These are phyloP conservation scores for Copsychus sechellarum DNA, from an alignment of 2,113 vertebrate genomes.

Conservation along the genomic window DNA sequence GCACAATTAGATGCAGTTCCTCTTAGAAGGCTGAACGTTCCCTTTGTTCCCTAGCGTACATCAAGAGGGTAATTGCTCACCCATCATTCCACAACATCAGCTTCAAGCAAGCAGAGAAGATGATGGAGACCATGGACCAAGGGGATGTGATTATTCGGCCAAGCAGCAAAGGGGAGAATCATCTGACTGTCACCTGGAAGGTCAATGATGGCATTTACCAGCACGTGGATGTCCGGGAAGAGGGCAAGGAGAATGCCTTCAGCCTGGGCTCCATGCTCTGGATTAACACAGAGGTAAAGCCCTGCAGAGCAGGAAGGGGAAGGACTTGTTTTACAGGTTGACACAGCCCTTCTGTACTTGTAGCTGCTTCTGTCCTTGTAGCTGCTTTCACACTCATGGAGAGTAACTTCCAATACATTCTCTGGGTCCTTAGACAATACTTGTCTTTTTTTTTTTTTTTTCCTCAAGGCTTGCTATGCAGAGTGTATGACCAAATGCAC, in stretches of 20 bases:
- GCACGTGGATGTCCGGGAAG: conserved; percentile 93
- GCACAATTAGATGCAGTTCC: not conserved
- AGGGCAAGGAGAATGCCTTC: conserved; percentile 99
- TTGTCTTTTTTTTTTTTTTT: not conserved
- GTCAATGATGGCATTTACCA: conserved; percentile 95
- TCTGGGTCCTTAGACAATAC: not conserved
- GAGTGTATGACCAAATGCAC: not conserved
- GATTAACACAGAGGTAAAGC: conserved; percentile 90
- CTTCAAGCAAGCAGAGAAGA: conserved; percentile 98
- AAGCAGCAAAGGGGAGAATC: conserved; percentile 98
- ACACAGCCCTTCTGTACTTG: not conserved
- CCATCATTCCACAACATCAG: conserved; percentile 99
- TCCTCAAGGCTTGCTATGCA: not conserved
- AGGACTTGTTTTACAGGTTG: not conserved
- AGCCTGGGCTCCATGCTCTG: conserved; percentile 94
- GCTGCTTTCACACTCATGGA: not conserved
- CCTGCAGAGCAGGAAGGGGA: not conserved
- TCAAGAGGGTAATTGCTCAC: conserved; percentile 97
- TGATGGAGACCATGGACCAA: conserved; percentile 99
- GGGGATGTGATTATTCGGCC: conserved; percentile 96
- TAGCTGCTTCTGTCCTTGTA: not conserved
- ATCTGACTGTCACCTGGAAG: conserved; percentile 98
- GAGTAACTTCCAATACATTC: not conserved
- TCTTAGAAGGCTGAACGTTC: not conserved
- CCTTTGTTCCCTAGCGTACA: conserved; percentile 81